Conservation (phyloP, 1,140 invertebrate species). For the Octopus sinensis region DNA sequence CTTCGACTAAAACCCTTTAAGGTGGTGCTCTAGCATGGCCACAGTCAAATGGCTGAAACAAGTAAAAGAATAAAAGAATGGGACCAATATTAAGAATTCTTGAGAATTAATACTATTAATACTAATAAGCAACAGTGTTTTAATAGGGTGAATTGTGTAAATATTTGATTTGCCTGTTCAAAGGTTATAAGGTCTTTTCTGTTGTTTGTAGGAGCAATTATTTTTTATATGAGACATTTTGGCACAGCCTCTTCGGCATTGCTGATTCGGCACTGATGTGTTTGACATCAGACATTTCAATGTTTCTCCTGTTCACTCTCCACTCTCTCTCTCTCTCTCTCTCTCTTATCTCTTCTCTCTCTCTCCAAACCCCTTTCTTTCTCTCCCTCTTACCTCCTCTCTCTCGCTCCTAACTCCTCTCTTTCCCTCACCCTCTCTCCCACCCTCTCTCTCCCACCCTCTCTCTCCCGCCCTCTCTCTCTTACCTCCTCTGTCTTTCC, state of each 20-base stretch:
- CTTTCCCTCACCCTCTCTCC: neutral
- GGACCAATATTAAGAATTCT: no score
- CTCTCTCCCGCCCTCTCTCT: neutral
- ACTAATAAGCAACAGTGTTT: no score
- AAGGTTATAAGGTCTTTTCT: no score
- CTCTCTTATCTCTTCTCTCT: neutral
- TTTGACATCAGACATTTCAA: neutral
- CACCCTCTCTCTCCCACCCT: neutral
- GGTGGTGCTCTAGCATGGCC: no score
- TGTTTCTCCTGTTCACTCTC: neutral
- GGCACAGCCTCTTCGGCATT: neutral
- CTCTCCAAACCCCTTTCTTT: neutral
- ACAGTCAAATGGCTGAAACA: no score
- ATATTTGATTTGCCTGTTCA: no score
- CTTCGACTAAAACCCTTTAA: no score
- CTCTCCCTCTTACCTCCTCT: neutral
- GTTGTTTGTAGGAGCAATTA: no score
- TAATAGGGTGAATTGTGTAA: no score
- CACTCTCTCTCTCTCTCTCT: neutral
- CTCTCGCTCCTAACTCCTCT: neutral
- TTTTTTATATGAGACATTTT: neutral
- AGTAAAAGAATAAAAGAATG: no score
- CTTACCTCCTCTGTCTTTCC: neutral
- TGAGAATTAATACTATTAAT: no score
- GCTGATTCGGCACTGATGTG: neutral